Evolutionary conservation across 1,140 invertebrate species (phyloP), one percentile per base, ranked within the genome.

Genomic region (Antheraea pernyi): DNA sequence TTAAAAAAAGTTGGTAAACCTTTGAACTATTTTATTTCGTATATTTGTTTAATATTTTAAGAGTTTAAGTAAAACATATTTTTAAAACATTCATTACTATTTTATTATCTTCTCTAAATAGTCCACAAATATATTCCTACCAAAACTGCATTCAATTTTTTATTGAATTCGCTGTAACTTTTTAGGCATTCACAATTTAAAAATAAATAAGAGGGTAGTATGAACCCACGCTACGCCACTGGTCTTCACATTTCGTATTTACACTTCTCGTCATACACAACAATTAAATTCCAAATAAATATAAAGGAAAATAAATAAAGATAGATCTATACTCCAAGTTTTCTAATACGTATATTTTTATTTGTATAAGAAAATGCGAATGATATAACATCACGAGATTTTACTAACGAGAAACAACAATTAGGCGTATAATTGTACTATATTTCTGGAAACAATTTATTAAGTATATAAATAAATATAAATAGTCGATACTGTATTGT

Each of bases 291-390:
- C 16, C 46, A 53, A 53, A 53, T 22, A 61, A 19, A 61, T 1
- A 19, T 5, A 11, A 61, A 61, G 60, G 19, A 61, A 61, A 16
- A 61, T 61, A 61, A 61, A 22, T 30, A 19, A 8, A 61, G 16
- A 42, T 65, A 65, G 63, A 65, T 65, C 63, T 65, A 65, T 42
- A 18, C 36, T 65, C 63, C 63, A 42, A 46, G n/a, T 13, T 53
- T 11, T 16, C 46, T 53, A 53, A 53, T 53, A 53, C 22, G 18
- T 22, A 22, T 61, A 61, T 36, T 30, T 61, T 36, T 61, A 30
- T 60, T 60, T 61, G 10, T 30, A 61, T 16, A 61, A 61, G 7
- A 61, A 61, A 61, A 61, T 61, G 60, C 60, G 19, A 61, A 61
- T 61, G 60, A 30, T 13, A 22, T 61, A 19, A 30, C 60, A 36